Evolutionary conservation across 2,113 vertebrate species (phyloP).

Genomic region (Charadrius vociferus): DNA sequence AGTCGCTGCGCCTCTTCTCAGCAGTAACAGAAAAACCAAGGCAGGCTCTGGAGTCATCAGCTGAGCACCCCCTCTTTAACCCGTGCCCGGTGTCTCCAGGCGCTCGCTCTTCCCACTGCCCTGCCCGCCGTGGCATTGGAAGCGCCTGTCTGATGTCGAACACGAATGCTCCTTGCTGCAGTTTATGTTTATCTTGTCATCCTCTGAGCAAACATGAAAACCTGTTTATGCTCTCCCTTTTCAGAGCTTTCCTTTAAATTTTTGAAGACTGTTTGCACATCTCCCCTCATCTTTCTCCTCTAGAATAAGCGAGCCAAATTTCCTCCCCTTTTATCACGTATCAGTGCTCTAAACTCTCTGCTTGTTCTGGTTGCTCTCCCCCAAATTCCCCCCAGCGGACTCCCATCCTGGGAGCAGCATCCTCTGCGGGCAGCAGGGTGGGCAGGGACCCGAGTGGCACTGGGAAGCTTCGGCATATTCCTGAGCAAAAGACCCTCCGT

Average conservation of each 20-base stretch:
- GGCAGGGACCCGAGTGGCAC: background rate
- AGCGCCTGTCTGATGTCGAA: background rate
- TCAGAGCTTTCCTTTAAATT: constrained; percentile 8
- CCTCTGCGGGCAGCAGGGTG: background rate
- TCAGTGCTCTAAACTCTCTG: background rate
- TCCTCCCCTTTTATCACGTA: background rate
- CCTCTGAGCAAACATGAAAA: constrained; percentile 29
- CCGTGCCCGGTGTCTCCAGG: background rate
- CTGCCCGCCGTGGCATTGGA: background rate
- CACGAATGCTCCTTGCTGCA: background rate
- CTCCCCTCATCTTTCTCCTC: background rate
- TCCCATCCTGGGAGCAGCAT: background rate
- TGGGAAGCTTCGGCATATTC: background rate
- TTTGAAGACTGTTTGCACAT: constrained; percentile 18
- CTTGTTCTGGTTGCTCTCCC: background rate
- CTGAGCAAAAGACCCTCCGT: background rate
- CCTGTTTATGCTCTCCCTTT: constrained; percentile 39
- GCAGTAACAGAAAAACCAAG: no score
- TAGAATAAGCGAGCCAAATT: background rate
- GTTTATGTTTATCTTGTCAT: constrained; percentile 49
- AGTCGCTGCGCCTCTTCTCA: no score
- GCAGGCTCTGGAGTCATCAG: no score
- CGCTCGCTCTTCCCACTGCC: background rate
- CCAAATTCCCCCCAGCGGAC: background rate
- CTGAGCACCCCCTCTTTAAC: no score